Evolutionary conservation across 2,888 invertebrate genomes (phyloP).

Genomic region (Hymenopus coronatus): DNA sequence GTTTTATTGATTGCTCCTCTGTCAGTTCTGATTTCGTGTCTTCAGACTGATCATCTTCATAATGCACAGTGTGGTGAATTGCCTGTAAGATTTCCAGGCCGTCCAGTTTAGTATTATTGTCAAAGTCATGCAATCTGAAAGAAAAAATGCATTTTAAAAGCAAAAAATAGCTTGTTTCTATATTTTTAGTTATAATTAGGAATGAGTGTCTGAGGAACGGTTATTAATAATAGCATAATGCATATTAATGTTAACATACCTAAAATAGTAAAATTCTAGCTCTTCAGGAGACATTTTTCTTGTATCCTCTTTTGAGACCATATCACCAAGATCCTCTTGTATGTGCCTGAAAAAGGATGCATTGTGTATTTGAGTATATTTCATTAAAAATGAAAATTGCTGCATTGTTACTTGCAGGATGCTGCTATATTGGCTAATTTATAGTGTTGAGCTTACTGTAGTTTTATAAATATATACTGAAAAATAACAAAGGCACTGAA

Average conservation of each 20-base stretch:
- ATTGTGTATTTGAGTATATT: not conserved
- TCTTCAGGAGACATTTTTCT: constrained; percentile 80
- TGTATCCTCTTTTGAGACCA: constrained; percentile 58
- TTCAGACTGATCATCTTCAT: constrained; percentile 52
- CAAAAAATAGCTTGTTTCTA: not conserved
- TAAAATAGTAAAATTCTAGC: constrained; percentile 80
- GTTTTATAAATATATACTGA: no score
- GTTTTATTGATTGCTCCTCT: not conserved
- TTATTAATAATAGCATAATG: not conserved
- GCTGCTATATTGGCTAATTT: no score
- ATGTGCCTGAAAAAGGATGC: constrained; percentile 62
- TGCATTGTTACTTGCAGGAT: no score
- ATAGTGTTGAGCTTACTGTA: no score
- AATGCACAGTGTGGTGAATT: constrained; percentile 69
- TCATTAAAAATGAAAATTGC: not conserved
- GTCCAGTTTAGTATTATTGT: constrained; percentile 84
- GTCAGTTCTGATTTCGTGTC: not conserved
- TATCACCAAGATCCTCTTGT: constrained; percentile 69
- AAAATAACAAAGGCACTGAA: no score
- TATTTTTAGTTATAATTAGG: not conserved
- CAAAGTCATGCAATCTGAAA: constrained; percentile 74
- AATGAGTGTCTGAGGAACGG: not conserved
- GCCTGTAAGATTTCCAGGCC: constrained; percentile 86
- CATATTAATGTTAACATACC: constrained; percentile 42
- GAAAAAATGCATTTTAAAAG: not conserved